phyloP scores from a whole-genome alignment of 2,888 invertebrate genomes.

The Dioctria linearis region DNA sequence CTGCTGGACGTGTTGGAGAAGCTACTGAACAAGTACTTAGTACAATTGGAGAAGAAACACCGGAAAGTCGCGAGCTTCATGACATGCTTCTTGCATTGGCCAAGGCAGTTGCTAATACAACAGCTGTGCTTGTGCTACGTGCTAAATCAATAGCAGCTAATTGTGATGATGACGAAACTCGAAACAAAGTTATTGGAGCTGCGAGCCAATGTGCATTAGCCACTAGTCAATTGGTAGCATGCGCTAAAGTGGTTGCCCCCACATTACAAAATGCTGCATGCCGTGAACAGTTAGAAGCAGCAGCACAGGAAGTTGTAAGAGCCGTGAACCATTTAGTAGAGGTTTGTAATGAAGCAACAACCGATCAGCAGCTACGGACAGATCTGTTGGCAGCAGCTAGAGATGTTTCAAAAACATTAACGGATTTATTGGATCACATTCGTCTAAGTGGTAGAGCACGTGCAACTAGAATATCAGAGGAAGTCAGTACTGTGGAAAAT shows the following conservation, averaged over 20 bases:
- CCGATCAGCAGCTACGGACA: conserved; percentile 79
- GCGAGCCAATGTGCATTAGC: conserved; percentile 98
- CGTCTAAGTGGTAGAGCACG: conserved; percentile 79
- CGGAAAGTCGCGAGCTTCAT: conserved; percentile 85
- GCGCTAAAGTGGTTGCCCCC: conserved; percentile 94
- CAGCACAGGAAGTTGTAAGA: conserved; percentile 92
- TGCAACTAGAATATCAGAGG: conserved; percentile 79
- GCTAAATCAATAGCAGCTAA: conserved; percentile 97
- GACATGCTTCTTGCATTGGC: conserved; percentile 95
- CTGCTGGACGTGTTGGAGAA: conserved; percentile 97
- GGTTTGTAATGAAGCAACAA: conserved; percentile 83
- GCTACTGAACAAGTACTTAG: conserved; percentile 94
- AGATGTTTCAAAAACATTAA: conserved; percentile 90
- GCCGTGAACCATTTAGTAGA: conserved; percentile 92
- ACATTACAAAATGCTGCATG: conserved; percentile 86
- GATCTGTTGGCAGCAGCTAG: conserved; percentile 88
- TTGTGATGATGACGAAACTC: conserved; percentile 77
- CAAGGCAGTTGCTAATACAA: conserved; percentile 98
- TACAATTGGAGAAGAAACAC: conserved; percentile 93
- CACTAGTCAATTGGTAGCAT: conserved; percentile 97
- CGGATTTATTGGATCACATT: conserved; percentile 91
- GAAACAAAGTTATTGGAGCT: conserved; percentile 85
- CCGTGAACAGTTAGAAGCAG: conserved; percentile 92
- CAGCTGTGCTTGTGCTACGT: conserved; percentile 94
- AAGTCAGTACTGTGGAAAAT: conserved; percentile 87